Base-by-base conservation (phyloP, 2,888 invertebrate genomes). In the Tinea trinotella region DNA sequence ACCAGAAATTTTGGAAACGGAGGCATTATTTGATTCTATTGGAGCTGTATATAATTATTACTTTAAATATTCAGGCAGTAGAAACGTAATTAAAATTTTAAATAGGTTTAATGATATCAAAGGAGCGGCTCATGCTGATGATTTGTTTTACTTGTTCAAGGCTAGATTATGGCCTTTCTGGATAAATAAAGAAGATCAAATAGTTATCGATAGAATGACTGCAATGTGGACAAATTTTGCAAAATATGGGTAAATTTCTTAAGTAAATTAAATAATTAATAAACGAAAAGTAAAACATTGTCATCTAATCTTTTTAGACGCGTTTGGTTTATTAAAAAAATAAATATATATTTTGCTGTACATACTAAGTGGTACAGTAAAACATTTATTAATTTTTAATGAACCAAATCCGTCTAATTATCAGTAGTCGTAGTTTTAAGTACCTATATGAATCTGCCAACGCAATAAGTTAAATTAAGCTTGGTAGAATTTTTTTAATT, bases 141-240 rank as follows among this genome's bases (percentile, higher is more conserved):
- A 84, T n/a, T 50, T 83, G 1, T 64, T 80, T 36, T 84, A 83
- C 60, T 60, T 84, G 48, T 84, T 83, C 34, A 66, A 73, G 24
- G 67, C 67, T 1, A 61, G 62, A 18, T 40, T 80, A 6, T 70
- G 74, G 65, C 76, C 79, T 0, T 74, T 75, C 17, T 56, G 61
- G n/a, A 66, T 76, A 6, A 70, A 56, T 46, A 54, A 63, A 24
- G 59, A 64, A 30, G 84, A 84, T 60, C 59, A 58, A 17, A 59
- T 60, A 56, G 62, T 79, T 19, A 76, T 84, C 19, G 63, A 77
- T 12, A 63, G 61, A 58, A 70, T 84, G 62, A 79, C 82, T 1
- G 67, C 64, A 46, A 60, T 83, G 63, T 84, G 84, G 84, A 77
- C 74, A 0, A 74, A 84, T 59, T 84, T 84, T 57, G 84, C 83